These are phyloP conservation scores for Camelus bactrianus DNA, from an alignment of 2,113 vertebrate species.

Conservation along the genomic window DNA sequence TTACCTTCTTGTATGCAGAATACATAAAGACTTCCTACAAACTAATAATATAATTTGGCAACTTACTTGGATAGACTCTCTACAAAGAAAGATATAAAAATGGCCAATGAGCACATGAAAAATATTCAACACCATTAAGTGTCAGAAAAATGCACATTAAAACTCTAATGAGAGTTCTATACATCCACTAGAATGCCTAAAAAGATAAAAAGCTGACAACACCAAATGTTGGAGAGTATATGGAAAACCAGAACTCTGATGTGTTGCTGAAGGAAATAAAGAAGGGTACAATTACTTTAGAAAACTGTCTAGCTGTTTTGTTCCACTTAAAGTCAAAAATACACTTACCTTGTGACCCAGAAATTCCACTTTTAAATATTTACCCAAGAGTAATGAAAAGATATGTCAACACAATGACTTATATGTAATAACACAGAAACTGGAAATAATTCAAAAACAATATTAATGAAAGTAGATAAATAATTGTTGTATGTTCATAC, in stretches of 20 bases:
- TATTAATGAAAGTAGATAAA: background rate
- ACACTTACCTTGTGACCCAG: background rate
- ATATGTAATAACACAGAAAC: background rate
- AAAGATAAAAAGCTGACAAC: background rate
- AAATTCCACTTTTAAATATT: background rate
- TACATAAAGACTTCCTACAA: background rate
- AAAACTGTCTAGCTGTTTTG: background rate
- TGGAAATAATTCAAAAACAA: slow-evolving; percentile 12
- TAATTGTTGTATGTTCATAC: background rate
- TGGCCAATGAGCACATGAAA: background rate
- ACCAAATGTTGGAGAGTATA: background rate
- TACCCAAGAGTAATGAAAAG: background rate
- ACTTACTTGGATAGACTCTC: background rate
- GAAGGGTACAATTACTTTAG: background rate
- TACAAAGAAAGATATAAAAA: background rate
- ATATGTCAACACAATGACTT: background rate
- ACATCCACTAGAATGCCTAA: background rate
- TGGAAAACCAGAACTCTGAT: background rate
- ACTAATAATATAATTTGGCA: background rate
- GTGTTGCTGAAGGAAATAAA: background rate
- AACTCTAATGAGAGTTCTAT: background rate
- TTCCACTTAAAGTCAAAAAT: slow-evolving; percentile 17
- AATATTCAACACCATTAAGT: background rate
- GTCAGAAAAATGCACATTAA: background rate
- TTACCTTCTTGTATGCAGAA: background rate